Percentiles rank a stretch among this genome's conserved stretches.
phyloP scores from a whole-genome alignment of 1,140 invertebrate genomes.

The Polypedilum vanderplanki region DNA sequence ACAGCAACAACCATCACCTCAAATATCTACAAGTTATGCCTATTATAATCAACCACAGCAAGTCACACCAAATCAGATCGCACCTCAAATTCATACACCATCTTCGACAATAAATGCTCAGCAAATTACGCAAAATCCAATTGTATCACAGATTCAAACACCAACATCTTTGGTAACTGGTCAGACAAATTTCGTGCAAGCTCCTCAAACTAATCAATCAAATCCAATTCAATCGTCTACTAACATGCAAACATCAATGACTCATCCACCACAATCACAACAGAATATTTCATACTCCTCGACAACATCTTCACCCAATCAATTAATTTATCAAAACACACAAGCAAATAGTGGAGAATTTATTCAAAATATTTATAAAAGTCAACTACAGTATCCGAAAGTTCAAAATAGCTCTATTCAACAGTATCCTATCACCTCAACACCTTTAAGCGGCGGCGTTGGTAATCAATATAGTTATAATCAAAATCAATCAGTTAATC shows the following conservation, averaged over 20 bases:
- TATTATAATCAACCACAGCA: background rate
- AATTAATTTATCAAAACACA: slow-evolving; percentile 25
- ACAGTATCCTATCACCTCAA: background rate
- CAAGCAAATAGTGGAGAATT: background rate
- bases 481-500: background rate
- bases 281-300: background rate
- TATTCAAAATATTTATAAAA: slow-evolving; percentile 15
- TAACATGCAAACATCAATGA: background rate
- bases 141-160: background rate
- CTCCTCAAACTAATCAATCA: background rate
- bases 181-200: background rate
- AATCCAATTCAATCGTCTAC: background rate
- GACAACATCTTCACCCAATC: background rate
- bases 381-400: background rate
- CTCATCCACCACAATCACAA: background rate
- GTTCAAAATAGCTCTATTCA: background rate
- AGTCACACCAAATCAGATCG: background rate
- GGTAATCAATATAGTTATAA: background rate
- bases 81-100: background rate
- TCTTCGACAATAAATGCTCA: background rate
- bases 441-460: background rate
- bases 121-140: background rate
- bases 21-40: background rate
- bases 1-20: background rate
- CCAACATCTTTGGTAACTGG: no score